Percentiles rank a stretch among this genome's conserved stretches.
Evolutionary conservation across 2,113 vertebrate species (phyloP).

Genomic region (Proterorhinus semilunaris): DNA sequence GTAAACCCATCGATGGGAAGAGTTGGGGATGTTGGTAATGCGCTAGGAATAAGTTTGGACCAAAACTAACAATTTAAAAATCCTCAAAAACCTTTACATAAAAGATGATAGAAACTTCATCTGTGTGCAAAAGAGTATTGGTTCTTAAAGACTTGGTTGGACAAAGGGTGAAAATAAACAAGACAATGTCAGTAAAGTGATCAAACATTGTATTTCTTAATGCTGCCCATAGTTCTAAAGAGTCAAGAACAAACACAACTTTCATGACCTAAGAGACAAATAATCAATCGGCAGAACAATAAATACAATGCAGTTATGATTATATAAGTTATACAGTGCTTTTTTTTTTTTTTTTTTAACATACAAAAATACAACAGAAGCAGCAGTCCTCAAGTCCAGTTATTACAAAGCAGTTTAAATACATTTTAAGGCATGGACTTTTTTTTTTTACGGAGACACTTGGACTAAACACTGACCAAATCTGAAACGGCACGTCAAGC

Average conservation of each 20-base stretch:
- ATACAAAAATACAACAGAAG: constrained; percentile 55
- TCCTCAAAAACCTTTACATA: too few relatives aligned
- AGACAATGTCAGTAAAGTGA: too few relatives aligned
- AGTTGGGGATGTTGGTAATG: too few relatives aligned
- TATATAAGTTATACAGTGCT: background rate
- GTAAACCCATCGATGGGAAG: too few relatives aligned
- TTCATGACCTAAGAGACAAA: background rate
- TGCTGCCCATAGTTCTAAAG: too few relatives aligned
- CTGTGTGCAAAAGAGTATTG: too few relatives aligned
- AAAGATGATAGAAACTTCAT: too few relatives aligned
- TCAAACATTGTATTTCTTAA: too few relatives aligned
- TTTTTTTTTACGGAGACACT: constrained; percentile 8
- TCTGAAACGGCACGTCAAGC: constrained; percentile 45
- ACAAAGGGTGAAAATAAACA: too few relatives aligned
- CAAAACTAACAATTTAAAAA: too few relatives aligned
- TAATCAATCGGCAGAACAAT: background rate
- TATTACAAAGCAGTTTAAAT: constrained; percentile 26
- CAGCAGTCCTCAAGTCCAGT: constrained; percentile 24
- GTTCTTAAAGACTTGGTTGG: too few relatives aligned
- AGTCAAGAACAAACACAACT: background rate
- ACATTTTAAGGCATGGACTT: constrained; percentile 40
- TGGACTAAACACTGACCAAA: constrained; percentile 42
- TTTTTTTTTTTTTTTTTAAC: constrained; percentile 4
- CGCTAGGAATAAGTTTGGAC: too few relatives aligned
- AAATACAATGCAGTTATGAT: background rate